phyloP scores from a whole-genome alignment of 2,888 invertebrate genomes.

The Zygogramma bicolorata region DNA sequence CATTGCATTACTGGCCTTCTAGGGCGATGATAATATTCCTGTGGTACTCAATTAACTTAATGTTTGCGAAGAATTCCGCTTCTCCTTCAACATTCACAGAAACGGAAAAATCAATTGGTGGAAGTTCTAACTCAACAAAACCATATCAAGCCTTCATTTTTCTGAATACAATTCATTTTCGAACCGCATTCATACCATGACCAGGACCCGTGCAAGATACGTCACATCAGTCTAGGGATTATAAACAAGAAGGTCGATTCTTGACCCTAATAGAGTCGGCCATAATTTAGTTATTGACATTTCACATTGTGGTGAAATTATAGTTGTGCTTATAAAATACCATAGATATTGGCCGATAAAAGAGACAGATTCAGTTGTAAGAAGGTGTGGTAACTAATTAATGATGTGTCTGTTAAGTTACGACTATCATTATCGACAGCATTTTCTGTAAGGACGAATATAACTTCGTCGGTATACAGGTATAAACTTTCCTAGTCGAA shows the following conservation, averaged over 20 bases:
- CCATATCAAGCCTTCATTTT: too few relatives aligned
- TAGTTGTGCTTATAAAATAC: not conserved
- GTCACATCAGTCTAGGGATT: not conserved
- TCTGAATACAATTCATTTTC: too few relatives aligned
- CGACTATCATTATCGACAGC: not conserved
- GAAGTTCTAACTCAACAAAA: too few relatives aligned
- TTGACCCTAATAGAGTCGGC: conserved; percentile 23
- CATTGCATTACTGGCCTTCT: too few relatives aligned
- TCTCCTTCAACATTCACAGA: too few relatives aligned
- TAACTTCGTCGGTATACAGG: not conserved
- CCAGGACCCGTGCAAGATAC: not conserved
- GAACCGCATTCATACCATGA: too few relatives aligned
- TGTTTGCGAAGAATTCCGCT: too few relatives aligned
- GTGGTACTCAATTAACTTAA: too few relatives aligned
- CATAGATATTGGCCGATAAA: not conserved
- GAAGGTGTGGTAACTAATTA: not conserved
- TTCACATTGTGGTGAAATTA: conserved; percentile 19
- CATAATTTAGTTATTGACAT: conserved; percentile 13
- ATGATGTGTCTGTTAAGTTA: not conserved
- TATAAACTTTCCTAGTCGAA: too few relatives aligned
- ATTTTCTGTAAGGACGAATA: not conserved
- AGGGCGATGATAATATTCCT: too few relatives aligned
- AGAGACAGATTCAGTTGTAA: not conserved
- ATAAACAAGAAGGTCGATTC: conserved; percentile 19
- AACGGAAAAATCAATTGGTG: too few relatives aligned